These are phyloP conservation scores for Craseonycteris thonglongyai DNA, from an alignment of 2,113 vertebrate species.

Conservation along the genomic window DNA sequence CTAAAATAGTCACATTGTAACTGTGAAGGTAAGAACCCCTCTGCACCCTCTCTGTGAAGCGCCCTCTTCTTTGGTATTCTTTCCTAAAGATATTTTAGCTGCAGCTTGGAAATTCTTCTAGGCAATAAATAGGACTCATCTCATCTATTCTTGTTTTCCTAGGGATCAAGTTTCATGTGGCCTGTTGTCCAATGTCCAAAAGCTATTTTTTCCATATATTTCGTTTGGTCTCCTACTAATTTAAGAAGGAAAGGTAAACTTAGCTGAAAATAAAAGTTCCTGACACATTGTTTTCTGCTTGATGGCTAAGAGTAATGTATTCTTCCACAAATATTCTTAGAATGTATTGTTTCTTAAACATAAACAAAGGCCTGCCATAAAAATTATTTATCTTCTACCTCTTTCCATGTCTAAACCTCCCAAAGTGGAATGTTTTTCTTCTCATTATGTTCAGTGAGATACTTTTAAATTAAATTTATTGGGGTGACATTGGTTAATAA, in stretches of 20 bases:
- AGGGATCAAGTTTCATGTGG: not conserved
- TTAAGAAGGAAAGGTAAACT: not conserved
- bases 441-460: not conserved
- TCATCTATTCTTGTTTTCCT: not conserved
- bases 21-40: not conserved
- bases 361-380: not conserved
- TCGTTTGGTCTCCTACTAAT: slow-evolving; percentile 19
- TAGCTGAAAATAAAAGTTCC: slow-evolving; percentile 13
- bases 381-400: not conserved
- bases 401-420: not conserved
- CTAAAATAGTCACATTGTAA: not conserved
- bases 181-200: not conserved
- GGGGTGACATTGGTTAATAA: no score
- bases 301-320: not conserved
- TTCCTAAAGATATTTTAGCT: not conserved
- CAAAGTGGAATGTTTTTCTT: slow-evolving; percentile 5
- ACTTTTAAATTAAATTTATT: no score
- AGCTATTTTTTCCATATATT: not conserved
- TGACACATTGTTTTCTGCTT: not conserved
- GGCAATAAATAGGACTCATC: not conserved
- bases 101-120: not conserved
- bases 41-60: not conserved
- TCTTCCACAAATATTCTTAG: not conserved
- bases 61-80: not conserved
- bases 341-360: slow-evolving; percentile 21